Base-by-base conservation (phyloP, 2,113 vertebrate genomes). In the Mesoclemmys tuberculata region DNA sequence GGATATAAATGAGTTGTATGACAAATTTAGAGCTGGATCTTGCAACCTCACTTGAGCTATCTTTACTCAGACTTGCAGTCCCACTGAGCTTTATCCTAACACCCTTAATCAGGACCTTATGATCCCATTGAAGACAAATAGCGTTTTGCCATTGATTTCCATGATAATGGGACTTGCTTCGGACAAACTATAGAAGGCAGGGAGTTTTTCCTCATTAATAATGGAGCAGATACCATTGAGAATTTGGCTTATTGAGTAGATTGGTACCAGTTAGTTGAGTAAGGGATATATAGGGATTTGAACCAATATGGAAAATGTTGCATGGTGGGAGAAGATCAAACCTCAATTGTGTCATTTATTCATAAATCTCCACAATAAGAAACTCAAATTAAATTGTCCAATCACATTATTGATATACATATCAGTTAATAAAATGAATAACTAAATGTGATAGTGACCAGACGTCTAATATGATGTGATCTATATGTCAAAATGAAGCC, bases 1-100 rank as follows among this genome's bases (percentile, higher is more conserved):
- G 91, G 56, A 27, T 78, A 83, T 58, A 92, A 93, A 93, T 93
- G 83, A 93, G 80, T 81, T 80, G 74, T 80, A n/a, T 89, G 93
- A 82, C 64, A 94, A 92, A 94, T 92, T 90, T 94, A 93, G 74
- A 77, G 81, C 74, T 83, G 94, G 87, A 86, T 89, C 83, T 64
- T 89, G 80, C 64, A 97, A 54, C 54, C 74, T 88, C 77, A 46
- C 24, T 46, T 46, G 74, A 77, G 41, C 41, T 77, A 29, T 77
- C 74, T 77, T 77, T 46, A 77, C 74, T 77, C 74, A 77, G 27
- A 16, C 18, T 68, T 71, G 18, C n/a, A 38, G 19, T 71, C 19
- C 74, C 26, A 46, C 22, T 46, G 74, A 77, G 12, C 4, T 6
- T 77, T 27, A 29, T 27, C 24, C 41, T 77, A 46, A 44, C 26